phyloP scores from a whole-genome alignment of 2,797 vertebrate species.

The Eupleurogrammus muticus region DNA sequence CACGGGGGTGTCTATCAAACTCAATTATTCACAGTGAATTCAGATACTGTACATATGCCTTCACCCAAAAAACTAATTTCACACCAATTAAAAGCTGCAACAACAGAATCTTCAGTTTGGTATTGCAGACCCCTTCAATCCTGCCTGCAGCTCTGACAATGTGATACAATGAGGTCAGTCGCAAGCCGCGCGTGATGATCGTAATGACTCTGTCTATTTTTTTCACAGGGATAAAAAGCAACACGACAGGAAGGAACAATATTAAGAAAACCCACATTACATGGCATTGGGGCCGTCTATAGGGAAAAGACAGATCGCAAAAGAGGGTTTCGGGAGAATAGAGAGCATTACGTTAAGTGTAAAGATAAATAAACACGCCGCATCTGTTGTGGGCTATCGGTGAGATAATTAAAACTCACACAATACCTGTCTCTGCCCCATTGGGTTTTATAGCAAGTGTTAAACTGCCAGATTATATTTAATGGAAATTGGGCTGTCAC shows the following conservation, averaged over 20 bases:
- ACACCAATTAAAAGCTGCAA: conserved; percentile 83
- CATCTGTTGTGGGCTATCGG: conserved; percentile 71
- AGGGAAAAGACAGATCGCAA: conserved; percentile 10
- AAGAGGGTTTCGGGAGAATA: conserved; percentile 11
- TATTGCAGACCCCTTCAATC: conserved; percentile 54
- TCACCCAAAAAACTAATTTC: conserved; percentile 82
- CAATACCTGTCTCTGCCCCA: conserved; percentile 76
- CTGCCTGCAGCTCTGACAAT: conserved; percentile 56
- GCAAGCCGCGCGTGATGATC: conserved; percentile 52
- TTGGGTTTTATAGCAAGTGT: conserved; percentile 78
- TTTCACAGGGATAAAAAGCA: conserved; percentile 18
- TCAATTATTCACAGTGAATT: conserved; percentile 64
- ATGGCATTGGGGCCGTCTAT: conserved; percentile 20
- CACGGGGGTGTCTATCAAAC: conserved; percentile 66
- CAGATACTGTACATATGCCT: conserved; percentile 70
- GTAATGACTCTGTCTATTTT: conserved; percentile 43
- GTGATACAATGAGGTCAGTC: conserved; percentile 75
- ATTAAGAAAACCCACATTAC: conserved; percentile 29
- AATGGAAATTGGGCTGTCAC: conserved; percentile 77
- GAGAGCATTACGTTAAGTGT: conserved; percentile 50
- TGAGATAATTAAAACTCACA: conserved; percentile 77
- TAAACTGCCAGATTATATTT: conserved; percentile 82
- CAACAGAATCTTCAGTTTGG: conserved; percentile 67
- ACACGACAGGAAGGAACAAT: conserved; percentile 23
- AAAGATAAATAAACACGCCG: conserved; percentile 70